Base-by-base conservation (phyloP, 2,888 invertebrate genomes). In the Trissonchulus latispiculum region DNA sequence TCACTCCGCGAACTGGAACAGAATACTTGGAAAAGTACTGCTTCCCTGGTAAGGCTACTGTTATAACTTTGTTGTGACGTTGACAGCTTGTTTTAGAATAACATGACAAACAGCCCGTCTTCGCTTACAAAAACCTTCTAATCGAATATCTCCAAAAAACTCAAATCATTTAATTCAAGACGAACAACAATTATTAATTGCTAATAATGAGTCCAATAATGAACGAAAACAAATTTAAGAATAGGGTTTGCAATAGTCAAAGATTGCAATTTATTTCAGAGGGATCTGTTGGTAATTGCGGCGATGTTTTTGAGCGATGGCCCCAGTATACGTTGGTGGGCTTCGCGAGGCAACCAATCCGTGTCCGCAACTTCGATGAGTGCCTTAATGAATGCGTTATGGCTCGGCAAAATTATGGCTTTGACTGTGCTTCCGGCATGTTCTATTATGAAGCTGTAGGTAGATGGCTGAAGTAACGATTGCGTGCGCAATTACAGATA, bases 211-310 rank as follows among this genome's bases (percentile, higher is more conserved):
- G n/a, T n/a, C n/a, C n/a, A n/a, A n/a, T n/a, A n/a, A n/a, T n/a
- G n/a, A n/a, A n/a, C n/a, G n/a, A n/a, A n/a, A n/a, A n/a, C n/a
- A n/a, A n/a, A n/a, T n/a, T n/a, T n/a, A n/a, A n/a, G n/a, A n/a
- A n/a, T n/a, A n/a, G n/a, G n/a, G n/a, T n/a, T n/a, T n/a, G n/a
- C n/a, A n/a, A n/a, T n/a, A n/a, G n/a, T n/a, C n/a, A n/a, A n/a
- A n/a, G n/a, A n/a, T n/a, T n/a, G n/a, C n/a, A n/a, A n/a, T n/a
- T 68, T 67, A 69, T 32, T 72, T 23, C 64, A 72, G 72, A 67
- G 32, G 23, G 33, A 23, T 18, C 28, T 28, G 72, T 72, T 68
- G 67, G 29, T 3, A 23, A 32, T 8, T 72, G 72, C 31, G 66
- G 67, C 29, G 68, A 72, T 69, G 31, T 68, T 28, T 72, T 72